Evolutionary conservation across 2,113 vertebrate species (phyloP), one percentile per base, ranked within the genome.

Genomic region (Meleagris gallopavo): DNA sequence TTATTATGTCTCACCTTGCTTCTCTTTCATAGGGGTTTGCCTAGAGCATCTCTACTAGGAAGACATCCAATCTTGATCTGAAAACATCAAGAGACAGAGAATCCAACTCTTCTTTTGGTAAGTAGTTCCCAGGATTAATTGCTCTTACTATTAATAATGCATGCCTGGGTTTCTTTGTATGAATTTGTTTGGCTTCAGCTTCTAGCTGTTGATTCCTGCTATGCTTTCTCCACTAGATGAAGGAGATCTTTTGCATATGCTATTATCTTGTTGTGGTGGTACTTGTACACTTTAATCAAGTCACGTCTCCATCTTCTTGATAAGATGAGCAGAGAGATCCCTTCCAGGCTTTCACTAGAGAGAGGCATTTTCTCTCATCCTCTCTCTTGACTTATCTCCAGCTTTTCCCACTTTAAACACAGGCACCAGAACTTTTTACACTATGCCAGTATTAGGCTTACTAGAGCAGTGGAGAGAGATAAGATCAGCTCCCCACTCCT

Each of bases 101-200:
- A 94, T 93, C 83, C 83, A 93, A 75, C 70, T 83, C 36, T 90
- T 54, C 91, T 93, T 95, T 89, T 94, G 93, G 89, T 95, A 91
- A 94, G 88, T 88, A 88, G 91, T 95, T 97, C 93, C 93, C 87
- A 96, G 93, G 95, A 93, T 97, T 95, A 96, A 91, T 96, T 95
- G 91, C 85, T 74, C 61, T 88, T 91, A 81, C 93, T 94, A 93
- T 95, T 96, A 94, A 92, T 97, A 94, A 96, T 95, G 87, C 95
- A 95, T 96, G 76, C 95, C 65, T 96, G 64, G 85, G 78, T 92
- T 94, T 91, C 94, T 94, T 94, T 91, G 65, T 91, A 77, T 71
- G 91, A 88, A 94, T 95, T 91, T 89, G 75, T 91, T 86, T 94
- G 93, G 64, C 91, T 94, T 95, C 82, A 57, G 46, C 72, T 96